phyloP scores from a whole-genome alignment of 2,113 vertebrate species.

The Prionailurus viverrinus region DNA sequence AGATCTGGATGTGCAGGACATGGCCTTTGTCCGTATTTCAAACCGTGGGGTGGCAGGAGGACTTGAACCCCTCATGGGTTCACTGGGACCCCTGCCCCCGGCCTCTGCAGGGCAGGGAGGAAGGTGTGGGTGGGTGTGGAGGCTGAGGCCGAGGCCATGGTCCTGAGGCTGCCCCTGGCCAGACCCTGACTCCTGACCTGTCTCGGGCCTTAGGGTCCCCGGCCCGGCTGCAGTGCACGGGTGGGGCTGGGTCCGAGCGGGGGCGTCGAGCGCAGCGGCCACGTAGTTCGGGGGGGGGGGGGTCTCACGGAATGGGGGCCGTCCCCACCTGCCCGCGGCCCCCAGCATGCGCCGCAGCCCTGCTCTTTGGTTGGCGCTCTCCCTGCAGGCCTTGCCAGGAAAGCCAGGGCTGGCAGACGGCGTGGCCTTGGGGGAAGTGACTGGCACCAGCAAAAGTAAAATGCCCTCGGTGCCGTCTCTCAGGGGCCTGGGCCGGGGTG shows the following conservation, averaged over 20 bases:
- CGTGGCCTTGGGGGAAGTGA: background rate
- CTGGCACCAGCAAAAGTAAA: background rate
- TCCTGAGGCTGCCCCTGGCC: background rate
- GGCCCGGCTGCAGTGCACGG: fast-evolving
- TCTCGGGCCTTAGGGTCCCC: background rate
- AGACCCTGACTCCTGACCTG: background rate
- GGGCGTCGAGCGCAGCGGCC: background rate
- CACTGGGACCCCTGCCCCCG: too few species aligned
- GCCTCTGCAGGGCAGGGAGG: background rate
- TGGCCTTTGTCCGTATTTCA: background rate
- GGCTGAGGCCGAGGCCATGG: too few species aligned
- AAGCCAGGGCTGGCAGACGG: background rate
- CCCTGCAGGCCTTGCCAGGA: background rate
- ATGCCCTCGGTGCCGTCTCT: background rate
- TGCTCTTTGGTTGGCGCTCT: too few species aligned
- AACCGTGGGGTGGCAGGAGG: background rate
- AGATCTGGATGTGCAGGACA: background rate
- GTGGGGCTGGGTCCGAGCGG: background rate
- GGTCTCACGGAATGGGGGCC: background rate
- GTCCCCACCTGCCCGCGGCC: background rate
- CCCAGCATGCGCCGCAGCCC: background rate
- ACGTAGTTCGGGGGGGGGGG: fast-evolving
- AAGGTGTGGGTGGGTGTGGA: too few species aligned
- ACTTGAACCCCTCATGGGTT: background rate
- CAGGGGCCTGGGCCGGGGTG: background rate